Evolutionary conservation across 1,140 invertebrate genomes (phyloP).

Genomic region (Capitella teleta): DNA sequence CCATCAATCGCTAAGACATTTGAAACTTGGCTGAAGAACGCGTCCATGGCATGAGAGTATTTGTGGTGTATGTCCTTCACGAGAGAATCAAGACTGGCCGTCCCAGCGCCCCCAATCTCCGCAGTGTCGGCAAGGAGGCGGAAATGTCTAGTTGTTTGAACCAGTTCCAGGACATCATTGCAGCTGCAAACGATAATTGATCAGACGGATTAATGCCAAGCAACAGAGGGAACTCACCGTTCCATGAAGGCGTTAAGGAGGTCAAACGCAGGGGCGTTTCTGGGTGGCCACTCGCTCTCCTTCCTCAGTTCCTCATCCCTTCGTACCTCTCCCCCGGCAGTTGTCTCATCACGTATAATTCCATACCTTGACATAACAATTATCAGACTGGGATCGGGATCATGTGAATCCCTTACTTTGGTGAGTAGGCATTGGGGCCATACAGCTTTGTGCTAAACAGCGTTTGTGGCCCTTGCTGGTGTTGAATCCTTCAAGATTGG

Average conservation of each 20-base stretch:
- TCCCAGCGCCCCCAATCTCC: conserved; percentile 39
- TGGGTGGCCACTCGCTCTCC: conserved; percentile 38
- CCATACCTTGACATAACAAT: no score
- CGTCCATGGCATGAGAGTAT: conserved; percentile 29
- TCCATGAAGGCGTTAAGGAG: conserved; percentile 41
- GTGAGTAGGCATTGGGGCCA: conserved; percentile 33
- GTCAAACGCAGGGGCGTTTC: conserved; percentile 39
- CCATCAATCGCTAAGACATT: conserved; percentile 39
- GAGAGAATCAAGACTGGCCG: conserved; percentile 34
- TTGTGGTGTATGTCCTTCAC: conserved; percentile 38
- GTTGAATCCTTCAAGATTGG: conserved; percentile 10
- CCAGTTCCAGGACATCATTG: conserved; percentile 40
- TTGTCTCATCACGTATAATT: no score
- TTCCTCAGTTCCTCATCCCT: conserved; percentile 34
- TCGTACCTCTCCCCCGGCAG: conserved; percentile 20
- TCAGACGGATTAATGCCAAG: not conserved
- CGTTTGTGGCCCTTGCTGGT: conserved; percentile 8
- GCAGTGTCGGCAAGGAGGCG: conserved; percentile 34
- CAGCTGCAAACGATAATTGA: conserved; percentile 22
- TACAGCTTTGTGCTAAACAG: conserved; percentile 31
- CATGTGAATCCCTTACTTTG: conserved; percentile 21
- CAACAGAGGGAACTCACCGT: conserved; percentile 20
- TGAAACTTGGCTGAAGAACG: conserved; percentile 16
- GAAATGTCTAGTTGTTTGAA: conserved; percentile 41
- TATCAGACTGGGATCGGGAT: no score